Base-by-base conservation (phyloP, 1,140 invertebrate genomes). In the Pogonomyrmex californicus region DNA sequence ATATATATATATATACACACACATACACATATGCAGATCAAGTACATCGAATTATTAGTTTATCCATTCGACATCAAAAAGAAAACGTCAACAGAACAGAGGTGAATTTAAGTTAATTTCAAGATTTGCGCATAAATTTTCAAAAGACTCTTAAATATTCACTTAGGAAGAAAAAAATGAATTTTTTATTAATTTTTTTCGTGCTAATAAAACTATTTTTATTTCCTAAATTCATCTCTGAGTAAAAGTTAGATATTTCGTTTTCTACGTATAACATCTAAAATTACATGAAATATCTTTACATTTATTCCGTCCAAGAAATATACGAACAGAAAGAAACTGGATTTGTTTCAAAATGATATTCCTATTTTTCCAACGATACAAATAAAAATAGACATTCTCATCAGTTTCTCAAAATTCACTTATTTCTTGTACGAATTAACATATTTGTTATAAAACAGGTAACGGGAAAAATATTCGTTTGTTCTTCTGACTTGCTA, bases 91-190 rank as follows among this genome's bases (percentile, higher is more conserved):
- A 38, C 33, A 38, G 17, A 56, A 9, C 14, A 58, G 5, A 44
- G 6, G 36, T 10, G 23, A 75, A 75, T 75, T 75, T 75, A 75
- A 41, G 10, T 75, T 58, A 23, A 3, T 60, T 75, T 58, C 7
- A 5, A 44, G n/a, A 58, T 17, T 23, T 23, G 23, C 23, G 17
- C 6, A 4, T 54, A 12, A 38, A 12, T 30, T 23, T 2, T 5
- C 36, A 14, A 56, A 75, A 75, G 7, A 1, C 5, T 1, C 0
- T 5, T 10, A 9, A 60, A n/a, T 41, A 1, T 76, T 58, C 17
- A 14, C 58, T 75, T 7, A 5, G 1, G 58, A 75, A 41, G 14
- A 41, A 60, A 58, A n/a, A 41, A 56, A 41, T 60, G 23, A 23
- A 23, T 23, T 23, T 23, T 23, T 23, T 23, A 23, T 23, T 23